Evolutionary conservation across 2,888 invertebrate species (phyloP), one percentile per base, ranked within the genome.

Genomic region (Toxonevra muliebris): DNA sequence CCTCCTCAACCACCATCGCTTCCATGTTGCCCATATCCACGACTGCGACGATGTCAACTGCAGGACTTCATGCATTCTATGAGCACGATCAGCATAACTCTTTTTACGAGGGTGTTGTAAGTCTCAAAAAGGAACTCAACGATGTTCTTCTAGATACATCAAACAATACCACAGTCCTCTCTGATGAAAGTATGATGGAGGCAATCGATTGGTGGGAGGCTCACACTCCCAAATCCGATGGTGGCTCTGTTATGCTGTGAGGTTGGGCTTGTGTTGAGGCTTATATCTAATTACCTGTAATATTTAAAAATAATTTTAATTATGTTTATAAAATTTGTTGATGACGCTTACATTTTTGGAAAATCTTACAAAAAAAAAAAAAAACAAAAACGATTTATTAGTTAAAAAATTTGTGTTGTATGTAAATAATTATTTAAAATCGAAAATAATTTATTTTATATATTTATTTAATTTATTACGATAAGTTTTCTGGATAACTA

Each of bases 191-290:
- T 73, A 86, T 88, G 82, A 87, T 87, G 73, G 87, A 87, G 75
- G 86, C 87, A 20, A 87, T 88, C 73, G 86, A 87, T 61, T 88
- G 88, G 88, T 88, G 88, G 88, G 87, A 87, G 72, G 82, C 82
- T 11, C 82, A 84, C 15, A 84, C 84, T 1, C 84, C 84, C 59
- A 84, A 84, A 72, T 82, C 83, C 2, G 84, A 85, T 71, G 80
- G 78, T 10, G 75, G 76, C 8, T 71, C 73, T 0, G 69, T 75
- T 11, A 71, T 84, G 61, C 67, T 77, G 70, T 72, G 48, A 45
- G 13, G 40, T 12, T 4, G 10, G 13, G 12, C 43, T 13, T 62
- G 13, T 19, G 42, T 1, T 43, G 12, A 13, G 17, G 20, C 30
- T 30, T 7, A 30, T 30, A 30, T 30, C 30, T 30, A 30, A 4